A percentile compares a stretch with the other conserved stretches of the same genome.
These are phyloP conservation scores for Gasterosteus aculeatus DNA, from an alignment of 2,113 vertebrate species.

Conservation along the genomic window DNA sequence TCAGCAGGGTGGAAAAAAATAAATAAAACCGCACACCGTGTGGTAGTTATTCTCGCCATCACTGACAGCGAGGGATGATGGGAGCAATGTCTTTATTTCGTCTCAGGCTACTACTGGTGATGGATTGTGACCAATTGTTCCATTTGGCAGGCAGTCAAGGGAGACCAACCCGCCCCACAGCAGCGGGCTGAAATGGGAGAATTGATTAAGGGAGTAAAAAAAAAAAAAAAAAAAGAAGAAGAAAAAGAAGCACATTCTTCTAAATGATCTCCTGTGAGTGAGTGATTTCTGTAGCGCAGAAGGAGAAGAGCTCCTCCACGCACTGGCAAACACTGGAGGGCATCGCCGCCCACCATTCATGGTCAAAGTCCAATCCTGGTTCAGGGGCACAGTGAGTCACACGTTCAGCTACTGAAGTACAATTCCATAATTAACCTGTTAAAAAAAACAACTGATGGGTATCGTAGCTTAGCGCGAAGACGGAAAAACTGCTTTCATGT, in stretches of 20 bases:
- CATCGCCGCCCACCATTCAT: slow-evolving; percentile 13
- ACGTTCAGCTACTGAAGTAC: slow-evolving; percentile 4
- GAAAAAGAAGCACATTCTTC: slow-evolving; percentile 58
- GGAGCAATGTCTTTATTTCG: slow-evolving; percentile 69
- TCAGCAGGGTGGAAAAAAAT: not conserved
- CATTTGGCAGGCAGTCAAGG: slow-evolving; percentile 69
- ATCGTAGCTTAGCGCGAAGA: not conserved
- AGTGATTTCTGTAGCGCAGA: slow-evolving; percentile 49
- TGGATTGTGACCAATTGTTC: slow-evolving; percentile 73
- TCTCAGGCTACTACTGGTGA: slow-evolving; percentile 67
- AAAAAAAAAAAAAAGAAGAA: slow-evolving; percentile 56
- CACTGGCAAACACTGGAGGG: slow-evolving; percentile 7
- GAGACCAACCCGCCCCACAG: slow-evolving; percentile 47
- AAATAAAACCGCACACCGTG: not conserved
- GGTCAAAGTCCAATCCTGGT: too few relatives aligned
- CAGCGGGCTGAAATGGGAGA: slow-evolving; percentile 45
- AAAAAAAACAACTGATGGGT: not conserved
- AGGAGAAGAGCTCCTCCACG: slow-evolving; percentile 35
- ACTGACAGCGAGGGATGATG: slow-evolving; percentile 53
- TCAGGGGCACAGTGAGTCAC: not conserved
- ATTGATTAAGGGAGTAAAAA: slow-evolving; percentile 54
- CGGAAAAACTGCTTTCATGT: not conserved
- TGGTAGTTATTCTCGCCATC: slow-evolving; percentile 35
- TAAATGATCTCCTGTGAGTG: slow-evolving; percentile 61
- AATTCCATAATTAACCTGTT: not conserved